Evolutionary conservation across 2,888 invertebrate species (phyloP), one percentile per base, ranked within the genome.

Genomic region (Dexiosoma caninum): DNA sequence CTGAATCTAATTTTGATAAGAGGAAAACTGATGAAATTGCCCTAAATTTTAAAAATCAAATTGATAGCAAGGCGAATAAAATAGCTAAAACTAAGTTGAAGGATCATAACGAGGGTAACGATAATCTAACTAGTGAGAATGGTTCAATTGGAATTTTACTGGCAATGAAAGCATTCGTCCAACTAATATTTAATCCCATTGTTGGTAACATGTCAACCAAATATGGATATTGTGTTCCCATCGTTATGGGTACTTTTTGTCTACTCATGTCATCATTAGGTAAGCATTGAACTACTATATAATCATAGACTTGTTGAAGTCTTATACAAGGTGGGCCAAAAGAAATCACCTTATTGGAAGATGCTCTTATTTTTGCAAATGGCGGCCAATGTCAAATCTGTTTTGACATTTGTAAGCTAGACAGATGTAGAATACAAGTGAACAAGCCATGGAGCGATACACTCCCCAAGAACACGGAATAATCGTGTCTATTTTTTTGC

Each of bases 121-220:
- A 83, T 57, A 85, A 71, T 23, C 81, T 92, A 55, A 92, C 92
- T 76, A 91, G 92, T 78, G 94, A 94, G 85, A 94, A 94, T 86
- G 93, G 94, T 4, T 92, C 93, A 75, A 92, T 95, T 55, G 94
- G 94, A 14, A 90, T 94, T 40, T 88, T 95, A 64, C 89, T 95
- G 64, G 94, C 95, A 37, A 95, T 95, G 66, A 95, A 96, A 90
- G 95, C 96, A 21, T 90, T 96, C 78, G 94, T 96, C 4, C 96
- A 96, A 89, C 91, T 96, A 67, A 90, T 94, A 75, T 92, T 93
- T 85, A 96, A 96, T 88, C 95, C 95, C 1, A 90, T 95, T 44
- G 92, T 96, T 44, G 96, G 95, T 32, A 92, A 92, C 81, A 88
- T 95, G 55, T 94, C 94, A 2, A 92, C 91, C 62, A 92, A 92